Evolutionary conservation across 2,888 invertebrate genomes (phyloP).

Genomic region (Caenorhabditis sp.): DNA sequence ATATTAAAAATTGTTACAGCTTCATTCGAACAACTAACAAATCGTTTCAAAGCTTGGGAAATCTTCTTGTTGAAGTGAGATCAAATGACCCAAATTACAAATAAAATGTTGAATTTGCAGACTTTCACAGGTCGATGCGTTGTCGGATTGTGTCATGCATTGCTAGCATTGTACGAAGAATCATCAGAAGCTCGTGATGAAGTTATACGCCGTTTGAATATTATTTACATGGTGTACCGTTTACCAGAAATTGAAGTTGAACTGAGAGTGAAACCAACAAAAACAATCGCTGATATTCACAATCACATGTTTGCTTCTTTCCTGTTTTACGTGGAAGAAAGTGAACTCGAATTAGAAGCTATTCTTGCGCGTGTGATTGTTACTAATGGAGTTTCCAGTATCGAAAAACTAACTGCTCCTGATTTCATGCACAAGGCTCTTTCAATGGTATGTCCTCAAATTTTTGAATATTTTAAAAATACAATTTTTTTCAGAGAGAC

Average conservation of each 20-base stretch:
- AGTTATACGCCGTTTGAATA: slow-evolving; percentile 42
- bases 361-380: slow-evolving; percentile 28
- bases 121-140: slow-evolving; percentile 23
- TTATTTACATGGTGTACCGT: slow-evolving; percentile 45
- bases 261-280: slow-evolving; percentile 20
- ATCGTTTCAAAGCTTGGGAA: slow-evolving; percentile 30
- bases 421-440: slow-evolving; percentile 22
- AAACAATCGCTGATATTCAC: slow-evolving; percentile 25
- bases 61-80: slow-evolving; percentile 14
- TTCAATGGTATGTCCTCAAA: background rate
- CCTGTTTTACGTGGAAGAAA: slow-evolving; percentile 19
- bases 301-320: slow-evolving; percentile 29
- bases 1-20: slow-evolving; percentile 9
- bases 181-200: slow-evolving; percentile 22
- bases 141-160: slow-evolving; percentile 23
- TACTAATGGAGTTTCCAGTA: slow-evolving; percentile 24
- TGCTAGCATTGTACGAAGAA: slow-evolving; percentile 34
- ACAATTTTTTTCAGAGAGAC: slow-evolving; percentile 7
- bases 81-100: too few relatives aligned
- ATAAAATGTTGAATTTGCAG: too few relatives aligned
- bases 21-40: slow-evolving; percentile 40
- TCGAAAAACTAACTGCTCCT: slow-evolving; percentile 35
- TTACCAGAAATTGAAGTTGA: slow-evolving; percentile 24
- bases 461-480: too few relatives aligned
- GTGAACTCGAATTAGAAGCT: slow-evolving; percentile 7